Conservation (phyloP, 1,140 invertebrate species). For the Drosophila sechellia region DNA sequence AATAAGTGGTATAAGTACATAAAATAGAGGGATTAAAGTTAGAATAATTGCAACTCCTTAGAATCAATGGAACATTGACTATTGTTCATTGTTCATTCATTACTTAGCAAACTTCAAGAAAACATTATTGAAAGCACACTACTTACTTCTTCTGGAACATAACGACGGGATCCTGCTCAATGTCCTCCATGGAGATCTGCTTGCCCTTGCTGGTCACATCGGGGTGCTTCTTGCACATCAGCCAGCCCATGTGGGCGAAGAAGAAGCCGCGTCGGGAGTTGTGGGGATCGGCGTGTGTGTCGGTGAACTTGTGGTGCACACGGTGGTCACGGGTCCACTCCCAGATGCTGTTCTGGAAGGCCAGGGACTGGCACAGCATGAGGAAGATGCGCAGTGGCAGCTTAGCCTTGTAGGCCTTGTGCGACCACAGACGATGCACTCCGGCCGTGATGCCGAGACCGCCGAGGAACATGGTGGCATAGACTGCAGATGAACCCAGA, state of each 20-base stretch:
- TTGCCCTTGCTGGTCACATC: constrained; percentile 89
- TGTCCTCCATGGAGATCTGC: constrained; percentile 89
- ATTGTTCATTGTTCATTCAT: not conserved
- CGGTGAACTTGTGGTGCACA: constrained; percentile 89
- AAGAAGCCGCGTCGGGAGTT: constrained; percentile 88
- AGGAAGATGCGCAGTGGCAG: constrained; percentile 88
- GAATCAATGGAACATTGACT: not conserved
- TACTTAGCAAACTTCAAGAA: not conserved
- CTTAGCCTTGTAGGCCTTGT: constrained; percentile 92
- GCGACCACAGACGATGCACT: constrained; percentile 93
- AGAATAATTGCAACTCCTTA: no score
- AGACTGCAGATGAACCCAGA: constrained; percentile 33
- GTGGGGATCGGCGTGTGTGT: constrained; percentile 89
- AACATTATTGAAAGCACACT: not conserved
- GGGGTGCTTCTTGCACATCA: constrained; percentile 87
- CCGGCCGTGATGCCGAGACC: constrained; percentile 92
- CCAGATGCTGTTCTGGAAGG: constrained; percentile 86
- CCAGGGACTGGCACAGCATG: constrained; percentile 85
- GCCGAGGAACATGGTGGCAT: constrained; percentile 63
- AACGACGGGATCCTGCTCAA: constrained; percentile 89
- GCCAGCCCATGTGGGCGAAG: constrained; percentile 88
- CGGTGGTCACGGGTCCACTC: constrained; percentile 87
- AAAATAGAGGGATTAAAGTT: no score
- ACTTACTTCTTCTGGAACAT: constrained; percentile 89
- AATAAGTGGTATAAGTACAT: not conserved